phyloP scores from a whole-genome alignment of 2,113 vertebrate species.

The Oncorhynchus clarkii region DNA sequence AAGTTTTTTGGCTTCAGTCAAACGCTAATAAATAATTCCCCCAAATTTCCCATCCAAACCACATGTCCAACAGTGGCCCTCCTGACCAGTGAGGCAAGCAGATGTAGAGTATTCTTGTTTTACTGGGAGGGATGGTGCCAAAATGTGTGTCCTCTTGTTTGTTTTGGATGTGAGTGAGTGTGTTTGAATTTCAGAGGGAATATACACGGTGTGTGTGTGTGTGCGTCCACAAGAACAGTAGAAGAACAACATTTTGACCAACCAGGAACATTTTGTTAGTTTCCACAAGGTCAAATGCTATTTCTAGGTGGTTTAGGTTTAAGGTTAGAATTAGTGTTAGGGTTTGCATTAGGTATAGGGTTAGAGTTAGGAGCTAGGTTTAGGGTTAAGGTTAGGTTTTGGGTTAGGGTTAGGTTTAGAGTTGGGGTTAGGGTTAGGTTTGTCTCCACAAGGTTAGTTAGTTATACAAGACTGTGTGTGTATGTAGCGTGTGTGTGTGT shows the following conservation, averaged over 20 bases:
- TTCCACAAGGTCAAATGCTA: too few relatives aligned
- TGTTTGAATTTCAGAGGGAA: constrained; percentile 7
- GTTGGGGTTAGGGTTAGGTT: too few relatives aligned
- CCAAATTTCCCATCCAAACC: constrained; percentile 28
- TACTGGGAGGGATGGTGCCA: not conserved
- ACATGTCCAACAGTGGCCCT: constrained; percentile 16
- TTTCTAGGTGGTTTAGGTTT: too few relatives aligned
- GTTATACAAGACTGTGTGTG: too few relatives aligned
- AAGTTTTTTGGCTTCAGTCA: constrained; percentile 17
- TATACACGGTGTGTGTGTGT: not conserved
- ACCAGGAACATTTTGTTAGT: too few relatives aligned
- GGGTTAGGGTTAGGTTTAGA: too few relatives aligned
- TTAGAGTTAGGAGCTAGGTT: too few relatives aligned
- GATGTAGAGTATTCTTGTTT: constrained; percentile 7
- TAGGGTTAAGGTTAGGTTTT: too few relatives aligned
- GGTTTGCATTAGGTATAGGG: too few relatives aligned
- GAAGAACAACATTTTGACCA: too few relatives aligned
- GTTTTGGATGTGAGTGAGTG: not conserved
- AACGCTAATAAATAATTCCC: constrained; percentile 9
- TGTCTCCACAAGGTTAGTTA: too few relatives aligned
- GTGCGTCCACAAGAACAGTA: not conserved
- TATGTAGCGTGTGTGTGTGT: not conserved
- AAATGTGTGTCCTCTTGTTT: constrained; percentile 4
- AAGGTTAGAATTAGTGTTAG: too few relatives aligned
- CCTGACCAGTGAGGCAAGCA: constrained; percentile 21